Base-by-base conservation (phyloP, 2,888 invertebrate genomes). In the Drosophila colorata region DNA sequence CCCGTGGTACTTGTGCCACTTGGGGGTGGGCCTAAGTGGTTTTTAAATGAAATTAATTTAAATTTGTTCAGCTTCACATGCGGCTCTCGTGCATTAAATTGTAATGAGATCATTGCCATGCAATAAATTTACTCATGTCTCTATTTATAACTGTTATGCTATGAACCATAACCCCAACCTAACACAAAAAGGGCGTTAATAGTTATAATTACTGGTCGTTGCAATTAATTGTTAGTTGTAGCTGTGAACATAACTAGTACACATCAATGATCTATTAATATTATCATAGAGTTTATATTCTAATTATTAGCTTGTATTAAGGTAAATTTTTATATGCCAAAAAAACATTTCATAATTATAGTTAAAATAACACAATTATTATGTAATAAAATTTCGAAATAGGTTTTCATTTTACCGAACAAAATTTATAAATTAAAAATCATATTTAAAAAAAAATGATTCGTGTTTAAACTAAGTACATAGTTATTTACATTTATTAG, bases 11-110 rank as follows among this genome's bases (percentile, higher is more conserved):
- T 74, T 78, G 72, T 81, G 66, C 66, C 74, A 73, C 68, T 80
- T 85, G 88, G 84, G 85, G 85, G 85, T 87, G 85, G 81, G 84
- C 81, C 84, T 85, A 88, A 85, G 85, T 85, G 88, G 79, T 81
- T 85, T 85, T 85, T 85, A 85, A 85, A 88, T 88, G 70, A 88
- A 88, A 88, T 83, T 88, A 82, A 83, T 86, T 85, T 88, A 87
- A 81, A 83, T 87, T 67, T 78, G 33, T 57, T 46, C 56, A 40
- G 41, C 55, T 56, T 46, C 43, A 53, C 59, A 49, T 46, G 55
- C 63, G 46, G 57, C 57, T 38, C 49, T 55, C 75, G 49, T 56
- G 65, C 74, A 85, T 88, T 78, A 70, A 78, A 78, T 86, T 87
- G 76, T 83, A 85, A 85, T 85, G 84, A 85, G 84, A 85, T 85